Percentiles rank a stretch among this genome's conserved stretches.
phyloP scores from a whole-genome alignment of 1,140 invertebrate genomes.

The Bombus sylvicola region DNA sequence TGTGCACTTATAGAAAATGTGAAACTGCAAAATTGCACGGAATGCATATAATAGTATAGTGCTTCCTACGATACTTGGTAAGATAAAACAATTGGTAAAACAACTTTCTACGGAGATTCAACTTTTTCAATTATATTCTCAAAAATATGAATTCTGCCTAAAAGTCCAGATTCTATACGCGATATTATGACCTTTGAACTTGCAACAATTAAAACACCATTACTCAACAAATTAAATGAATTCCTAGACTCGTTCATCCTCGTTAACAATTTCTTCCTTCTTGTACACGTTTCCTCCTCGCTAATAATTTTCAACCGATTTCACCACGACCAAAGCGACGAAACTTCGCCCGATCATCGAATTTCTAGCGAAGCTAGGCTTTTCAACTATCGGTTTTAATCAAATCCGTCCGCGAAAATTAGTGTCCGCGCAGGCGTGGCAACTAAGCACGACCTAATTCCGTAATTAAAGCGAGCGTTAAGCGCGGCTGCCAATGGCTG shows the following conservation, averaged over 20 bases:
- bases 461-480: slow-evolving; percentile 63
- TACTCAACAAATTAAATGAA: neutral
- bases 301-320: neutral
- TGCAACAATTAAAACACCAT: neutral
- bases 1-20: too few species aligned
- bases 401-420: slow-evolving; percentile 55
- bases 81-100: too few species aligned
- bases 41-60: too few species aligned
- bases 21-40: too few species aligned
- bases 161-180: too few species aligned
- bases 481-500: neutral
- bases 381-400: slow-evolving; percentile 61
- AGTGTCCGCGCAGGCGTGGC: slow-evolving; percentile 16
- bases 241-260: neutral
- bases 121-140: too few species aligned
- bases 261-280: neutral
- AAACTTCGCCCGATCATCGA: neutral
- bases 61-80: too few species aligned
- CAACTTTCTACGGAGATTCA: too few species aligned
- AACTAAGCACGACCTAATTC: slow-evolving; percentile 64
- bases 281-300: neutral
- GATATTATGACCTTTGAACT: too few species aligned
- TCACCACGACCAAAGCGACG: neutral
- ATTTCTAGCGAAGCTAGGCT: neutral
- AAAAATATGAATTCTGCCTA: too few species aligned